These are phyloP conservation scores for Aradophagus sp. DNA, from an alignment of 1,140 invertebrate genomes.

Conservation along the genomic window DNA sequence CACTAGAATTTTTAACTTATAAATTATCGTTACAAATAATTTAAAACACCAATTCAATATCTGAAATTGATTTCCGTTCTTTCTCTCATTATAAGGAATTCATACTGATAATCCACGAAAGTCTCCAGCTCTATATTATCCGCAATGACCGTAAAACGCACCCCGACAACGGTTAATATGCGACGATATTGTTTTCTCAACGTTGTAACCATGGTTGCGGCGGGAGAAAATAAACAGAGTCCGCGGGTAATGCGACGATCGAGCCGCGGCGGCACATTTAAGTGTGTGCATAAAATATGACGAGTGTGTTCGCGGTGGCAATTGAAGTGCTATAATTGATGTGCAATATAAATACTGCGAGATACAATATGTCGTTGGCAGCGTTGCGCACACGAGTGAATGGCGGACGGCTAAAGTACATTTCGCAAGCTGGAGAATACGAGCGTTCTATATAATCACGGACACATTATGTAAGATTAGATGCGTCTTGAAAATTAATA, in stretches of 20 bases:
- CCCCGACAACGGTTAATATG: not conserved
- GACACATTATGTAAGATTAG: constrained; percentile 69
- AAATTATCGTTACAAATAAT: too few relatives aligned
- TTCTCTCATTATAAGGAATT: too few relatives aligned
- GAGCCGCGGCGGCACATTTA: constrained; percentile 11
- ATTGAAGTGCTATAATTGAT: constrained; percentile 36
- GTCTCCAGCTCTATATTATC: too few relatives aligned
- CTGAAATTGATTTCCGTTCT: too few relatives aligned
- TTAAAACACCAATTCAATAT: too few relatives aligned
- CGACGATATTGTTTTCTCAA: not conserved
- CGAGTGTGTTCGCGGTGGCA: constrained; percentile 21
- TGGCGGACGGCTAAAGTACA: constrained; percentile 25
- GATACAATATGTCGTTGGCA: constrained; percentile 10
- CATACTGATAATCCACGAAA: too few relatives aligned
- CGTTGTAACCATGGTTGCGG: constrained; percentile 3
- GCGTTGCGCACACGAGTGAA: constrained; percentile 41
- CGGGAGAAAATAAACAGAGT: not conserved
- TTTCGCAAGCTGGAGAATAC: constrained; percentile 36
- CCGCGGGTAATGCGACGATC: constrained; percentile 2
- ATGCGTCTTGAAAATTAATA: constrained; percentile 69
- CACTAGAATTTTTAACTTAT: too few relatives aligned
- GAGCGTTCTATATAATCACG: constrained; percentile 65
- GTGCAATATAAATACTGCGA: constrained; percentile 41
- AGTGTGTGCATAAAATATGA: constrained; percentile 26
- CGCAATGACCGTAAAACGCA: too few relatives aligned